Base-by-base conservation (phyloP, 2,888 invertebrate genomes). In the Balanococcus diminutus region DNA sequence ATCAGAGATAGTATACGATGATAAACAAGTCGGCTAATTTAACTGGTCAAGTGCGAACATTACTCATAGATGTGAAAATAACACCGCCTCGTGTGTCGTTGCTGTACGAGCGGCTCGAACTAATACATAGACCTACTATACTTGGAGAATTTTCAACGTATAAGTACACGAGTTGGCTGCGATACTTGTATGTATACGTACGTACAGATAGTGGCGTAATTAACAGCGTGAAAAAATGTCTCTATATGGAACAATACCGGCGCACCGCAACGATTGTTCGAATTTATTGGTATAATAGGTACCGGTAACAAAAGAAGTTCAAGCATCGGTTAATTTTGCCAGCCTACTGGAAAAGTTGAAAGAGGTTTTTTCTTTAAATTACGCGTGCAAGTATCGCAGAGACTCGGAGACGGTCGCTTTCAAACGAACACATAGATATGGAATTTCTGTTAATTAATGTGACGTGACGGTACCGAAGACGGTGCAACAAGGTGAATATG, bases 401-500 rank as follows among this genome's bases (percentile, higher is more conserved):
- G 51, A 19, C 42, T n/a, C n/a, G n/a, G 42, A 11, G 4, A 5
- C 19, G 51, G 31, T 28, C 67, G 31, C 67, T 25, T 28, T 67
- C 67, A 67, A 67, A 67, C 67, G 67, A 28, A 67, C 51, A 19
- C 51, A 51, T n/a, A n/a, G n/a, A n/a, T 51, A 51, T 51, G 67
- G 67, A 67, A 67, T 75, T 75, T 19, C 32, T 75, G 75, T 75
- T 32, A 75, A 75, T 75, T 75, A 32, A 75, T 75, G 75, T 19
- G 32, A 75, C 75, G 75, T 75, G 75, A 32, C 75, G 32, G 32
- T 67, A 28, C n/a, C 51, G 51, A 51, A 5, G 8, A 51, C n/a
- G 19, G 19, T 51, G 51, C 51, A 19, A 51, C 51, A 51, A 51
- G 51, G n/a, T 51, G 51, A 51, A 51, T 51, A 51, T 51, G n/a